Conservation (phyloP, 1,140 invertebrate species). For the Coenobita brevimanus region DNA sequence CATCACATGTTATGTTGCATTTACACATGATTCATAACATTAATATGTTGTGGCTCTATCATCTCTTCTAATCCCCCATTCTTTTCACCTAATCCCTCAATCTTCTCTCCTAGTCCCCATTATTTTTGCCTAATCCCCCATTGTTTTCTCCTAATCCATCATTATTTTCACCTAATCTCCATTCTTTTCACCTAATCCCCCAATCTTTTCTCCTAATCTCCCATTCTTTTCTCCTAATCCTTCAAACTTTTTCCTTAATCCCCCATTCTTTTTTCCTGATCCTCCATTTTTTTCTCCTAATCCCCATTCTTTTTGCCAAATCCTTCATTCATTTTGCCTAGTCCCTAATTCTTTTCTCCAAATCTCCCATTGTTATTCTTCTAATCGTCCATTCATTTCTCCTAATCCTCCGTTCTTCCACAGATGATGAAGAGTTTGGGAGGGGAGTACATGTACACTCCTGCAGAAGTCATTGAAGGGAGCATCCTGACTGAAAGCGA, state of each 20-base stretch:
- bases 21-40: too few species aligned
- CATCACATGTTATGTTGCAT: too few species aligned
- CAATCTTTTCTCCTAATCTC: neutral
- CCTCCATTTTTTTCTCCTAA: too few species aligned
- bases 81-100: neutral
- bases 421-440: conserved; percentile 38
- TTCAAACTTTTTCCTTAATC: neutral
- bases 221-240: neutral
- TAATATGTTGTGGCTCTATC: too few species aligned
- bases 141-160: neutral
- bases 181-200: neutral
- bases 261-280: neutral
- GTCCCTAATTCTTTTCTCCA: neutral
- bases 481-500: conserved; percentile 28
- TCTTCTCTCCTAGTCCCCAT: neutral
- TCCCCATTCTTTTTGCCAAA: neutral
- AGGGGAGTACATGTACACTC: conserved; percentile 36
- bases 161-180: neutral
- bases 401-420: neutral
- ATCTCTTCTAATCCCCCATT: neutral
- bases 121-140: neutral
- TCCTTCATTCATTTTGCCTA: neutral
- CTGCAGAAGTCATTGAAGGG: conserved; percentile 11
- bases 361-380: neutral
- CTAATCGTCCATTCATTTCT: neutral